Evolutionary conservation across 2,888 invertebrate species (phyloP).

Genomic region (Kuschelorhynchus macadamiae): DNA sequence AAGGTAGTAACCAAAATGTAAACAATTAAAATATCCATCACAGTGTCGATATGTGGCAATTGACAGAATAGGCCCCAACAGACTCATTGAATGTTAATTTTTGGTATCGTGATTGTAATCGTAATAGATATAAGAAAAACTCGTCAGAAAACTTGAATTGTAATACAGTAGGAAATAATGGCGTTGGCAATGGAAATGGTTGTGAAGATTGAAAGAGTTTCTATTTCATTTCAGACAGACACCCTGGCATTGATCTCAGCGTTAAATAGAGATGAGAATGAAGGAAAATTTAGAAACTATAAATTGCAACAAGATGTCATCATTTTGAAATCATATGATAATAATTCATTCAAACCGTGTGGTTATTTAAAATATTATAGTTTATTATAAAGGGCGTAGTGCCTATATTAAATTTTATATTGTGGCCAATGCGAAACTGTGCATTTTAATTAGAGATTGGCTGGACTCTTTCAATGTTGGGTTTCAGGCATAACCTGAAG

Average conservation of each 20-base stretch:
- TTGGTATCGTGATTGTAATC: too few relatives aligned
- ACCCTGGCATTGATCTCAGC: not conserved
- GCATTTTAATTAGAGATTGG: constrained; percentile 31
- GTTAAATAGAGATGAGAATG: not conserved
- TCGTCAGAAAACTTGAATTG: too few relatives aligned
- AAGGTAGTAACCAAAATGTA: too few relatives aligned
- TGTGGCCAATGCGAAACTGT: constrained; percentile 7
- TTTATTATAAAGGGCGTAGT: not conserved
- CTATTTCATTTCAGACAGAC: not conserved
- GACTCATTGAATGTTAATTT: too few relatives aligned
- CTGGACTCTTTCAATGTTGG: constrained; percentile 12
- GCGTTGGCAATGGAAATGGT: not conserved
- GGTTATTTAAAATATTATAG: constrained; percentile 16
- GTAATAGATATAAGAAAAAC: too few relatives aligned
- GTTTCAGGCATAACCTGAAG: not conserved
- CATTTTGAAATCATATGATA: constrained; percentile 3
- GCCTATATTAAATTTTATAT: constrained; percentile 15
- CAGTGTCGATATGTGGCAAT: too few relatives aligned
- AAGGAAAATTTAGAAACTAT: not conserved
- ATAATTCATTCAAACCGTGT: constrained; percentile 7
- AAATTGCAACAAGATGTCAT: not conserved
- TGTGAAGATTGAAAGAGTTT: too few relatives aligned
- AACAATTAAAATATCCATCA: too few relatives aligned
- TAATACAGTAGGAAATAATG: too few relatives aligned
- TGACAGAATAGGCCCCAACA: too few relatives aligned